Percentiles rank a stretch among this genome's conserved stretches.
Evolutionary conservation across 2,888 invertebrate species (phyloP).

Genomic region (Anoplius nigerrimus): DNA sequence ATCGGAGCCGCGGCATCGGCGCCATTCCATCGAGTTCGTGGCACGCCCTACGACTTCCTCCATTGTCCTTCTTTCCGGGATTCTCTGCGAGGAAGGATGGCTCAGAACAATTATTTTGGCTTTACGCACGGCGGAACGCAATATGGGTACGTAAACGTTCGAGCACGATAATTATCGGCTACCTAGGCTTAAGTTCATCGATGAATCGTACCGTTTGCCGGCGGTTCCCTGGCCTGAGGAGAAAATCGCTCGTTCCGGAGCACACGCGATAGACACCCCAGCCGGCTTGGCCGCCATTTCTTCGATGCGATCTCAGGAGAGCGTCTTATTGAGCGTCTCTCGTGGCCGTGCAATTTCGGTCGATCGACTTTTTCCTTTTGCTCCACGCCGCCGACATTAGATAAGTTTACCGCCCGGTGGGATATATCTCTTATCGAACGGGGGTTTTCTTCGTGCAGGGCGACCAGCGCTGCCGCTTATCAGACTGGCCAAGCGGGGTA

Average conservation of each 20-base stretch:
- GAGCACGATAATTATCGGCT: conserved; percentile 58
- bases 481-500: conserved; percentile 89
- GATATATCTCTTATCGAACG: conserved; percentile 14
- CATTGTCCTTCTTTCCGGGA: conserved; percentile 73
- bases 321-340: conserved; percentile 59
- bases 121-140: conserved; percentile 96
- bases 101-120: conserved; percentile 96
- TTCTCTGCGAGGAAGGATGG: conserved; percentile 79
- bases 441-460: conserved; percentile 67
- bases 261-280: conserved; percentile 61
- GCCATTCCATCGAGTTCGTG: conserved; percentile 64
- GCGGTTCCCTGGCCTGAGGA: conserved; percentile 42
- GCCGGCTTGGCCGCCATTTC: conserved; percentile 69
- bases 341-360: conserved; percentile 39
- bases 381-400: conserved; percentile 13
- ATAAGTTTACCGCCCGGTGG: background rate
- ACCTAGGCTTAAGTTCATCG: conserved; percentile 55
- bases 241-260: conserved; percentile 46
- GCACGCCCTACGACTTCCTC: conserved; percentile 72
- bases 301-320: conserved; percentile 46
- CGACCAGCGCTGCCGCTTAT: conserved; percentile 88
- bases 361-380: conserved; percentile 43
- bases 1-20: conserved; percentile 57
- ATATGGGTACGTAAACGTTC: conserved; percentile 83
- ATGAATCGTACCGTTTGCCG: conserved; percentile 37